Conservation (phyloP, 2,113 vertebrate species). For the Triplophysa dalaica region DNA sequence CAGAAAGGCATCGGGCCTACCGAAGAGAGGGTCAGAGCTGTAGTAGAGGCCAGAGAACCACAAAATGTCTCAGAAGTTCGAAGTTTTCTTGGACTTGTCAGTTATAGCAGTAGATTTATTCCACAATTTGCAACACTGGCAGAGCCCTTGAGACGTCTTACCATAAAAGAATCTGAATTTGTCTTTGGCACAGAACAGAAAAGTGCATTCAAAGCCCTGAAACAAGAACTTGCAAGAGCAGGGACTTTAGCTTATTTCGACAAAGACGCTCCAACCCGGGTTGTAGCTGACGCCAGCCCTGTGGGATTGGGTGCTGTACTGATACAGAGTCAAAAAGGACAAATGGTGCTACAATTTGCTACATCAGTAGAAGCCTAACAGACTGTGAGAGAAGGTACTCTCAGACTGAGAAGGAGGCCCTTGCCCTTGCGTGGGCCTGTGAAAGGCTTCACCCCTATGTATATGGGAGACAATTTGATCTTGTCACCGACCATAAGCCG, state of each 20-base stretch:
- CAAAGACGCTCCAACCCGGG: slow-evolving; percentile 41
- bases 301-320: slow-evolving; percentile 6
- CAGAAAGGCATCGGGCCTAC: too few species aligned
- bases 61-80: slow-evolving; percentile 39
- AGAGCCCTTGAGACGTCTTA: too few species aligned
- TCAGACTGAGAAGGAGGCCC: slow-evolving; percentile 32
- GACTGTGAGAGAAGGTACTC: slow-evolving; percentile 41
- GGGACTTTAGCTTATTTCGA: slow-evolving; percentile 44
- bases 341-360: slow-evolving; percentile 34
- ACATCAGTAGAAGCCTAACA: slow-evolving; percentile 22
- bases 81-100: slow-evolving; percentile 40
- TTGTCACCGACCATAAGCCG: slow-evolving; percentile 52
- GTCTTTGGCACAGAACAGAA: slow-evolving; percentile 16
- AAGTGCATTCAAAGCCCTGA: slow-evolving; percentile 20
- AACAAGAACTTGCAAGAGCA: slow-evolving; percentile 30
- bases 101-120: not conserved
- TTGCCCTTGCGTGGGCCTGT: slow-evolving; percentile 45
- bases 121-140: not conserved
- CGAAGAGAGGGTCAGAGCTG: slow-evolving; percentile 27
- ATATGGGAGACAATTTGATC: slow-evolving; percentile 51
- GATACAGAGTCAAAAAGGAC: slow-evolving; percentile 21
- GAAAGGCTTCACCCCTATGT: slow-evolving; percentile 49
- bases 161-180: too few species aligned
- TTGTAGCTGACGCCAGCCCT: slow-evolving; percentile 38
- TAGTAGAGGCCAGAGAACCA: slow-evolving; percentile 32